These are phyloP conservation scores for Porites rus DNA, from an alignment of 92 coral and sea anemone genomes.

Conservation along the genomic window DNA sequence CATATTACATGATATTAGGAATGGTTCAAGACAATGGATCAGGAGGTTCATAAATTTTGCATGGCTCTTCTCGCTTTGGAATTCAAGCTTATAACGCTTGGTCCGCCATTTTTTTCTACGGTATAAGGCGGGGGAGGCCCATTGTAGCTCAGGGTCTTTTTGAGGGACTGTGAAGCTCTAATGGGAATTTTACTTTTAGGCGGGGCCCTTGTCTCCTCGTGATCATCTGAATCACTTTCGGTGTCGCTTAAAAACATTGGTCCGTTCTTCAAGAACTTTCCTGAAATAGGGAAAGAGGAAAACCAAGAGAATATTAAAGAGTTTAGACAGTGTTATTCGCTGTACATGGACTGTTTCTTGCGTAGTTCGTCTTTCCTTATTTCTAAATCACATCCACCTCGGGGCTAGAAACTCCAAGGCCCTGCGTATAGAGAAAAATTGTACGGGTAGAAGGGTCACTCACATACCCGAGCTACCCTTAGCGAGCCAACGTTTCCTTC, in stretches of 20 bases:
- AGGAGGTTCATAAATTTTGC: slow-evolving; percentile 72
- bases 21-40: neutral
- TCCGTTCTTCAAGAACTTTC: slow-evolving; percentile 82
- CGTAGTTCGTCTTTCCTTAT: no score
- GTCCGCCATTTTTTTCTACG: slow-evolving; percentile 36
- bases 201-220: slow-evolving; percentile 56
- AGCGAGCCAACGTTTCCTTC: no score
- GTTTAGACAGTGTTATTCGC: no score
- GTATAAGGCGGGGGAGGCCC: slow-evolving; percentile 70
- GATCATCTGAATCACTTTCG: slow-evolving; percentile 92
- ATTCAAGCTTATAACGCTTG: slow-evolving; percentile 16
- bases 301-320: neutral
- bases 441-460: no score
- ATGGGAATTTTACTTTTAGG: slow-evolving; percentile 34
- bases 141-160: slow-evolving; percentile 40
- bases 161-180: slow-evolving; percentile 32
- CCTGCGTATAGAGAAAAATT: no score
- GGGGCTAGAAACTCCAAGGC: no score
- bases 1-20: no score
- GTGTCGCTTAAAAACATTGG: slow-evolving; percentile 97
- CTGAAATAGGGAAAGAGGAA: slow-evolving; percentile 38
- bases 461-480: no score
- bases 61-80: slow-evolving; percentile 75
- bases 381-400: no score
- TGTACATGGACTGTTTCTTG: no score